Base-by-base conservation (phyloP, 2,113 vertebrate genomes). In the Stigmatopora argus region DNA sequence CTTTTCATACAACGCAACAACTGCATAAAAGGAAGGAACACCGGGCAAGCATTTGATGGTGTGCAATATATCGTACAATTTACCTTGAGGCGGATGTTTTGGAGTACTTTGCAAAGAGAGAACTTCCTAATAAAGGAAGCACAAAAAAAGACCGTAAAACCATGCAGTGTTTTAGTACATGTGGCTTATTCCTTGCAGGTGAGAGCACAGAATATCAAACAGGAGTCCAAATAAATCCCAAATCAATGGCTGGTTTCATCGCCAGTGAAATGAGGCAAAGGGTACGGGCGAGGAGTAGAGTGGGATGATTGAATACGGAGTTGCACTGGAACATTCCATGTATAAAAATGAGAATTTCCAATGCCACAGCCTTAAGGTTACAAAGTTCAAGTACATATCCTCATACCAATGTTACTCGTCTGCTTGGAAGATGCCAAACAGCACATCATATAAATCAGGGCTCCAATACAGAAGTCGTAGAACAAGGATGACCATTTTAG, bases 331-430 rank as follows among this genome's bases (percentile, higher is more conserved):
- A 61, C 59, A 21, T 45, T 69, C 66, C 60, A 74, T 70, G 62
- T 66, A 65, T 65, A 79, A 81, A 79, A 64, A 75, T 0, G 17
- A 57, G 61, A 69, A 75, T 80, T 78, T 74, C 78, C 77, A 72
- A 61, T 73, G 66, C 62, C 60, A 67, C 72, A 68, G 72, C 68
- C 63, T 64, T 55, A 49, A 73, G 75, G 78, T 80, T 70, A 62
- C 46, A 66, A 71, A 75, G 77, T 84, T 83, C 38, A 76, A 77
- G 73, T 74, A 80, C 84, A 79, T 67, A 70, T 44, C 41, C 41
- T 23, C 13, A 71, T 58, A 79, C 53, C 75, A 81, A 70, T 73
- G 65, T 64, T 66, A 57, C 61, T 75, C 69, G 56, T 75, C 74
- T 77, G 71, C 62, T 67, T 48, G 31, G 34, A 49, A 55, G 67